These are phyloP conservation scores for Drosophila nannoptera DNA, from an alignment of 1,140 invertebrate species.

Conservation along the genomic window DNA sequence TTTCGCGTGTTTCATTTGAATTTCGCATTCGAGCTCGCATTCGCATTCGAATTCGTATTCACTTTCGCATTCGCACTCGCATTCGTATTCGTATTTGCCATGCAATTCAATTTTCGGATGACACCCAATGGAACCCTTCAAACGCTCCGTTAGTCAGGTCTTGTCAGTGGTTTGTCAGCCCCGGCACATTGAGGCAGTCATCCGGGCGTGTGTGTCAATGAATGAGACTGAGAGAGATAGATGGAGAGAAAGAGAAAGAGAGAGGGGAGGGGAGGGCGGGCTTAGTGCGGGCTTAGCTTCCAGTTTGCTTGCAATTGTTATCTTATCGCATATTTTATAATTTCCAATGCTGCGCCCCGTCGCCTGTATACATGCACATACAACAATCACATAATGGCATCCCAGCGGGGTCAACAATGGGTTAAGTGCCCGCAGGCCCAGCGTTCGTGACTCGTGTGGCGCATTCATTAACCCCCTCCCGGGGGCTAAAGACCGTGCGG, in stretches of 20 bases:
- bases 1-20: conserved; percentile 37
- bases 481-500: conserved; percentile 12
- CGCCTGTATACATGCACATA: conserved; percentile 4
- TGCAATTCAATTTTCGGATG: conserved; percentile 42
- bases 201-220: neutral
- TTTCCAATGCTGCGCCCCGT: conserved; percentile 36
- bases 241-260: no score
- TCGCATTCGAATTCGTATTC: no score
- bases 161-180: conserved; percentile 28
- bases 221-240: neutral
- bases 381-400: conserved; percentile 19
- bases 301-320: conserved; percentile 35
- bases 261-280: neutral
- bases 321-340: conserved; percentile 45
- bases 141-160: conserved; percentile 26
- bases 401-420: conserved; percentile 37
- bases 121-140: conserved; percentile 16
- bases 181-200: conserved; percentile 3
- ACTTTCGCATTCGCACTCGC: conserved; percentile 6
- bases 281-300: neutral
- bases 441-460: conserved; percentile 36
- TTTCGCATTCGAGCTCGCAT: neutral
- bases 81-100: conserved; percentile 33
- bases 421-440: conserved; percentile 46
- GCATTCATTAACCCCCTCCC: conserved; percentile 43